Percentiles rank a stretch among this genome's conserved stretches.
phyloP scores from a whole-genome alignment of 2,888 invertebrate genomes.

The Hyppa rectilinea region DNA sequence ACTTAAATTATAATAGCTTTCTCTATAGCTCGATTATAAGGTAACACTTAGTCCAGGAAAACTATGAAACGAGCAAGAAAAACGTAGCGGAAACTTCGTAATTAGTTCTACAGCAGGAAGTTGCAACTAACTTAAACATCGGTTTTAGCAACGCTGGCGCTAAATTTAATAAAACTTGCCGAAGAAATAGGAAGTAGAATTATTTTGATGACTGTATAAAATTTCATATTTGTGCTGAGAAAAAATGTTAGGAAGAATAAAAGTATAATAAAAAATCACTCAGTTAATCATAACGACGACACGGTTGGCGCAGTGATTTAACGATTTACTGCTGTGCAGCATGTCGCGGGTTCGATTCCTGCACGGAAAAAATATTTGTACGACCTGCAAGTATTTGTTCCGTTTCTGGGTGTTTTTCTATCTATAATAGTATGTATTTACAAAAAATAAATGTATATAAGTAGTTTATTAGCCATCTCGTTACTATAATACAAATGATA shows the following conservation, averaged over 20 bases:
- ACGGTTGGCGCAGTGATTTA: no score
- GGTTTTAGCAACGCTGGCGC: constrained; percentile 34
- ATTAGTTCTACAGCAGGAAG: constrained; percentile 56
- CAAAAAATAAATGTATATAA: no score
- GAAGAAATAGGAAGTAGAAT: constrained; percentile 7
- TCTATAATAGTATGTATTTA: no score
- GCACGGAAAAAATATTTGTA: no score
- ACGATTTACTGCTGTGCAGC: no score
- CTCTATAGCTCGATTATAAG: constrained; percentile 30
- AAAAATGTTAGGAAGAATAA: neutral
- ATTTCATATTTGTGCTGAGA: no score
- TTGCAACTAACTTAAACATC: constrained; percentile 49
- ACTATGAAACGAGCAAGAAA: constrained; percentile 50
- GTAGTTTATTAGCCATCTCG: no score
- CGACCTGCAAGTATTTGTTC: no score
- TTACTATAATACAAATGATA: no score
- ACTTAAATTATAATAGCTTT: constrained; percentile 14
- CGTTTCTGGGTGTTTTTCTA: no score
- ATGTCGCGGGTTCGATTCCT: no score
- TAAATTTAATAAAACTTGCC: constrained; percentile 52
- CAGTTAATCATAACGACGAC: no score
- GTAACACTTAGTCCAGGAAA: constrained; percentile 35
- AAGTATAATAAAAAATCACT: neutral
- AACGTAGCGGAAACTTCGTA: constrained; percentile 48
- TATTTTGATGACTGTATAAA: neutral